Percentiles rank a stretch among this genome's conserved stretches.
Conservation (phyloP, 2,888 invertebrate species). For the Mimumesa dahlbomi region DNA sequence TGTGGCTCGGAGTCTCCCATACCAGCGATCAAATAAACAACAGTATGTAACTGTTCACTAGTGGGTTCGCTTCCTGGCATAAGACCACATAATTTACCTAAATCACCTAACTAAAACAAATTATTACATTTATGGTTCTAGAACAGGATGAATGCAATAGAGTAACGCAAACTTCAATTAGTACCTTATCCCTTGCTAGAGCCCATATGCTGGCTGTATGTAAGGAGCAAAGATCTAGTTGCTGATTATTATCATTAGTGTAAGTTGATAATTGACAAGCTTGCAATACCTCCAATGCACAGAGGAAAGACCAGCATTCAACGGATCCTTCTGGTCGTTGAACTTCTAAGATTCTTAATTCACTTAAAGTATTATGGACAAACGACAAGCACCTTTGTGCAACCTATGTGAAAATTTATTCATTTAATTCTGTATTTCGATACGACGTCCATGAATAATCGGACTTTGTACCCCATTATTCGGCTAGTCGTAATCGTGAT, state of each 20-base stretch:
- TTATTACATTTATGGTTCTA: not conserved
- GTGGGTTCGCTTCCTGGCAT: slow-evolving; percentile 91
- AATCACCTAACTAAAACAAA: slow-evolving; percentile 85
- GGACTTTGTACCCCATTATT: too few relatives aligned
- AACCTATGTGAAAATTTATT: slow-evolving; percentile 81
- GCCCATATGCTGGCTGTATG: slow-evolving; percentile 94
- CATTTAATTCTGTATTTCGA: slow-evolving; percentile 7
- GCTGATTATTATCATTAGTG: slow-evolving; percentile 84
- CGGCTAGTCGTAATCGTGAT: too few relatives aligned
- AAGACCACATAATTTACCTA: slow-evolving; percentile 94
- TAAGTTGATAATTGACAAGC: slow-evolving; percentile 86
- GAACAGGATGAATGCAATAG: too few relatives aligned
- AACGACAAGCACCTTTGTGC: slow-evolving; percentile 94
- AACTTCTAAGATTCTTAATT: slow-evolving; percentile 90
- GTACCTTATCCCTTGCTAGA: slow-evolving; percentile 92
- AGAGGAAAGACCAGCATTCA: slow-evolving; percentile 96
- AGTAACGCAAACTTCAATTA: too few relatives aligned
- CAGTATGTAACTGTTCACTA: slow-evolving; percentile 93
- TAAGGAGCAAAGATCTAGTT: slow-evolving; percentile 87
- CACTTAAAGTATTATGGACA: slow-evolving; percentile 93
- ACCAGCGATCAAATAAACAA: slow-evolving; percentile 94
- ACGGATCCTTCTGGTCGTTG: slow-evolving; percentile 90
- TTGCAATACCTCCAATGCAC: slow-evolving; percentile 92
- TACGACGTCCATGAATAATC: not conserved
- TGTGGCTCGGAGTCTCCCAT: slow-evolving; percentile 88